Evolutionary conservation across 64 coral and sea anemone species (phyloP), one percentile per base, ranked within the genome.

Genomic region (Acropora yongei): DNA sequence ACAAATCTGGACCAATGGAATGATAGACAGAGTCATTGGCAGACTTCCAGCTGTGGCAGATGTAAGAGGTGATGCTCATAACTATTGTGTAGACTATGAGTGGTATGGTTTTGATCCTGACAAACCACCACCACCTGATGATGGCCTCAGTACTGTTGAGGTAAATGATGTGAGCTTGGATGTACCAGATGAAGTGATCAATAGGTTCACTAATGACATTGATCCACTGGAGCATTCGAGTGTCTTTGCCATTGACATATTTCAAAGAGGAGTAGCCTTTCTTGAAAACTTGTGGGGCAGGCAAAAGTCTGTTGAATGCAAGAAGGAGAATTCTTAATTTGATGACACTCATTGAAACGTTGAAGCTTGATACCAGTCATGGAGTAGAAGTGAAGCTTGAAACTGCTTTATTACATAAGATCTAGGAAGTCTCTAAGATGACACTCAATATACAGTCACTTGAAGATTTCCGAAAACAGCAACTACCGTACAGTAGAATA

Each of bases 1-100:
- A 40, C 44, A 78, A 78, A 78, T 78, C 43, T 50, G 75, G 75
- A 11, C 41, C 3, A 78, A 78, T 78, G 75, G 75, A 47, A 78
- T 78, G 75, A 78, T 78, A 11, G 44, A 49, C 41, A 11, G 40
- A 43, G 41, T 30, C 40, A 45, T 14, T 47, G 3, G 42, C 5
- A 5, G 44, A 55, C 51, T 55, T 4, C 60, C 60, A 63, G 60
- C 60, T 13, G 60, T 63, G 13, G 60, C 60, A 11, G 60, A 63
- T 14, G 60, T 63, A 13, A 14, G 58, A 63, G 9, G 58, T 10
- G 0, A 63, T 63, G 6, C 10, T 55, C 51, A 55, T 55, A 2
- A 11, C 8, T 13, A 14, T 12, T 0, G 10, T 71, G 40, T 40
- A 44, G 40, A 75, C 1, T 44, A 40, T n/a, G 72, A 75, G 5